A percentile compares a stretch with the other conserved stretches of the same genome.
Conservation (phyloP, 2,888 invertebrate species). For the Melieria omissa region DNA sequence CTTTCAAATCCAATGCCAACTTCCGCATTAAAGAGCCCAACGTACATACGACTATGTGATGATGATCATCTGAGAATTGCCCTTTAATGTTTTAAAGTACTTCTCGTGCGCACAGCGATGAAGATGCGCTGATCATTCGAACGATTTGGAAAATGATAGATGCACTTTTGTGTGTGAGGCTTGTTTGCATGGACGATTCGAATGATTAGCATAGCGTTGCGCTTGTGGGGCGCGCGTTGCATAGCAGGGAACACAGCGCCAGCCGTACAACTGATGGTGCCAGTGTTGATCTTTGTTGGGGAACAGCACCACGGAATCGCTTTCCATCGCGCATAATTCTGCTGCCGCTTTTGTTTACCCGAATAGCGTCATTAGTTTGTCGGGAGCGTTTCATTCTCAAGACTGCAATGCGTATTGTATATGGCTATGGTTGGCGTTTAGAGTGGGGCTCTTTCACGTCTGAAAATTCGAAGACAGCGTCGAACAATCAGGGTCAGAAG, state of each 20-base stretch:
- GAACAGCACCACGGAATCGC: not conserved
- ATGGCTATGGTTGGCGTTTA: constrained; percentile 6
- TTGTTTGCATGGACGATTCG: not conserved
- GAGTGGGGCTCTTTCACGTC: not conserved
- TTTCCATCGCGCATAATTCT: not conserved
- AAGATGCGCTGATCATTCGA: too few relatives aligned
- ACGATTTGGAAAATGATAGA: not conserved
- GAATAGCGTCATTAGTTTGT: constrained; percentile 4
- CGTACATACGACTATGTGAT: not conserved
- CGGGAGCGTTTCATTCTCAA: not conserved
- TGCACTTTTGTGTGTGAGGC: constrained; percentile 13
- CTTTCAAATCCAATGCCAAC: constrained; percentile 1
- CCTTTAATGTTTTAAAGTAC: too few relatives aligned
- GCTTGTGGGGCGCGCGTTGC: not conserved
- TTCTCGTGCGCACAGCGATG: too few relatives aligned
- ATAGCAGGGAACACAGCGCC: not conserved
- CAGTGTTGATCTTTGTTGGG: not conserved
- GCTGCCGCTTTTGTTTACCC: constrained; percentile 14
- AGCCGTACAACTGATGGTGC: not conserved
- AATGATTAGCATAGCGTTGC: constrained; percentile 26
- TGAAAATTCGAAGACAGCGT: constrained; percentile 38
- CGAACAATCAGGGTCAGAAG: constrained; percentile 56
- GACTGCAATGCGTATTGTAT: not conserved
- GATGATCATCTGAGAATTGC: not conserved
- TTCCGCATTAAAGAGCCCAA: not conserved